phyloP scores from a whole-genome alignment of 2,797 vertebrate genomes.

The Sciurus vulgaris region DNA sequence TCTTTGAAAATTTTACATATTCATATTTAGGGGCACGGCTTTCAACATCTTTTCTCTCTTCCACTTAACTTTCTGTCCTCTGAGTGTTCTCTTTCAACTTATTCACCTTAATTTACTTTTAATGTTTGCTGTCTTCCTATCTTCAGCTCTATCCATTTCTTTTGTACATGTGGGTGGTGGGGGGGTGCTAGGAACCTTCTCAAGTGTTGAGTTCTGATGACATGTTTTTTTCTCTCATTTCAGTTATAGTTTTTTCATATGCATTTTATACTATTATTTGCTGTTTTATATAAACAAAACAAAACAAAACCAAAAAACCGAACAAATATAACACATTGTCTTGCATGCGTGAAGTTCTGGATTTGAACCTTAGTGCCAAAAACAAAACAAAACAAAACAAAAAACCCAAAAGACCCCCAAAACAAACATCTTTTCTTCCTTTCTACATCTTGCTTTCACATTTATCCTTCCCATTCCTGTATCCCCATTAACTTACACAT shows the following conservation, averaged over 20 bases:
- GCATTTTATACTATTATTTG: background rate
- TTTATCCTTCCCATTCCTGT: background rate
- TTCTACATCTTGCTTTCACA: background rate
- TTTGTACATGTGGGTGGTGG: too few relatives aligned
- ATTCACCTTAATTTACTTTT: background rate
- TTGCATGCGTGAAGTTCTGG: too few relatives aligned
- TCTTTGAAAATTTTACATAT: background rate
- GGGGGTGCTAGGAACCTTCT: background rate
- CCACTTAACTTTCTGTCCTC: background rate
- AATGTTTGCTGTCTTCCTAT: background rate
- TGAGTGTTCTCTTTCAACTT: background rate
- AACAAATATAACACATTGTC: background rate
- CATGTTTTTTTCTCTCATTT: background rate
- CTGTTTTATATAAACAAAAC: background rate
- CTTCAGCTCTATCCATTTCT: background rate
- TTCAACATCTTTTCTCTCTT: background rate
- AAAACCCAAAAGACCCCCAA: too few relatives aligned
- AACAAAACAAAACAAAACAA: background rate
- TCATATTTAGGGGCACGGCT: background rate
- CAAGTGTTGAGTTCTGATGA: conserved; percentile 7
- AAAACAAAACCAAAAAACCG: background rate
- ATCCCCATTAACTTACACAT: conserved; percentile 5
- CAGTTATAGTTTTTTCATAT: background rate
- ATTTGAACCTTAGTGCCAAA: too few relatives aligned
- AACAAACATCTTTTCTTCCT: background rate